phyloP scores from a whole-genome alignment of 2,797 vertebrate species.

The Rousettus madagascariensis region DNA sequence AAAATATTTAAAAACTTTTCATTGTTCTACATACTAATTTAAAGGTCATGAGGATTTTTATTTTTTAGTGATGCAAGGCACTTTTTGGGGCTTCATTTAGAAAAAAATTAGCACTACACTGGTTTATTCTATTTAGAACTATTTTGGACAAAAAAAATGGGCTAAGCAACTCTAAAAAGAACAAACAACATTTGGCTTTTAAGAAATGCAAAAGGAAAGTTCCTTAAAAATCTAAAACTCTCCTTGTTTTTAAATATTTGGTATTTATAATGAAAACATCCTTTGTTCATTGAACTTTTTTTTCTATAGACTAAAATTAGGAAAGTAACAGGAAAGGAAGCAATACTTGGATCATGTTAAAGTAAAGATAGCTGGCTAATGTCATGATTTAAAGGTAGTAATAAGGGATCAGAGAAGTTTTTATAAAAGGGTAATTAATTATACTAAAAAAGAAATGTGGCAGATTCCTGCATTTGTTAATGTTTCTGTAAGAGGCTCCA shows the following conservation, averaged over 20 bases:
- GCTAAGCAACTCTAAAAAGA: conserved; percentile 48
- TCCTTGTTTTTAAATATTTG: conserved; percentile 41
- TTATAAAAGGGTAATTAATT: conserved; percentile 53
- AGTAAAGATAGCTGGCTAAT: conserved; percentile 42
- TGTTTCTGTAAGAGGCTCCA: conserved; percentile 73
- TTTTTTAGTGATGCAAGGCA: conserved; percentile 74
- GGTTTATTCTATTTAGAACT: conserved; percentile 58
- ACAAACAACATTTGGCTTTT: conserved; percentile 53
- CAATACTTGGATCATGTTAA: conserved; percentile 58
- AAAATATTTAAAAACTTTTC: conserved; percentile 48
- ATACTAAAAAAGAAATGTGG: conserved; percentile 57
- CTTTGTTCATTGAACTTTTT: conserved; percentile 61
- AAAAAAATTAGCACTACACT: conserved; percentile 61
- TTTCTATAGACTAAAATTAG: conserved; percentile 52
- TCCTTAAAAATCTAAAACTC: conserved; percentile 40
- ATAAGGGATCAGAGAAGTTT: conserved; percentile 32
- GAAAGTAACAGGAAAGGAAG: conserved; percentile 43
- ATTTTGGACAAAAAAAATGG: conserved; percentile 56
- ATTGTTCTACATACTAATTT: conserved; percentile 67
- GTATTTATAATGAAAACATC: conserved; percentile 39
- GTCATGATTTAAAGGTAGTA: conserved; percentile 66
- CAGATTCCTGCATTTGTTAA: conserved; percentile 65
- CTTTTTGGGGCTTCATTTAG: conserved; percentile 68
- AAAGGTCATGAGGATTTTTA: conserved; percentile 62
- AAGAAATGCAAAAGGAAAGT: conserved; percentile 44